Conservation (phyloP, 2,113 vertebrate species). For the Nettapus auritus region DNA sequence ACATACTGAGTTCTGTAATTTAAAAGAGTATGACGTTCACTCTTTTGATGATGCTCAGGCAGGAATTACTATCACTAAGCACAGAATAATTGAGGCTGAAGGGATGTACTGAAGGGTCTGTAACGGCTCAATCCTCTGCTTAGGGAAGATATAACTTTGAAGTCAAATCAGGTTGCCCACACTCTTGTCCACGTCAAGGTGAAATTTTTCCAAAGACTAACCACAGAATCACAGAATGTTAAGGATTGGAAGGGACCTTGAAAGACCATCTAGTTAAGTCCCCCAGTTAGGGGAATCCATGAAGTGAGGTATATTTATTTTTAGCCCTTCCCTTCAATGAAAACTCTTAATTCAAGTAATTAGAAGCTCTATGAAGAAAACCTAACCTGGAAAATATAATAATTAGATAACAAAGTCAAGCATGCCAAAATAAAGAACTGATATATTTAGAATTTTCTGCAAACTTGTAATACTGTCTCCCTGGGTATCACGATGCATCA, state of each 20-base stretch:
- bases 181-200: not conserved
- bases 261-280: no score
- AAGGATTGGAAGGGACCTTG: no score
- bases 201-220: not conserved
- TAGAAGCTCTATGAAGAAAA: not conserved
- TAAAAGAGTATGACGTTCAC: not conserved
- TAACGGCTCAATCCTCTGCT: not conserved
- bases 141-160: not conserved
- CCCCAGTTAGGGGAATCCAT: no score
- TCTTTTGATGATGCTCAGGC: not conserved
- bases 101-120: not conserved
- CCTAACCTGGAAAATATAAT: not conserved
- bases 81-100: not conserved
- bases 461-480: not conserved
- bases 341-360: not conserved
- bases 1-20: not conserved
- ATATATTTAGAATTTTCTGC: not conserved
- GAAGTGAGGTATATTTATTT: not conserved
- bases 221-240: no score
- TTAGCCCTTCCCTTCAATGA: not conserved
- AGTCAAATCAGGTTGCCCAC: not conserved
- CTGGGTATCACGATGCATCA: not conserved
- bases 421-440: not conserved
- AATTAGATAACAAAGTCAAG: not conserved
- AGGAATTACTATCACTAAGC: not conserved